Evolutionary conservation across 2,888 invertebrate species (phyloP), one percentile per base, ranked within the genome.

Genomic region (Ormyrus labotus): DNA sequence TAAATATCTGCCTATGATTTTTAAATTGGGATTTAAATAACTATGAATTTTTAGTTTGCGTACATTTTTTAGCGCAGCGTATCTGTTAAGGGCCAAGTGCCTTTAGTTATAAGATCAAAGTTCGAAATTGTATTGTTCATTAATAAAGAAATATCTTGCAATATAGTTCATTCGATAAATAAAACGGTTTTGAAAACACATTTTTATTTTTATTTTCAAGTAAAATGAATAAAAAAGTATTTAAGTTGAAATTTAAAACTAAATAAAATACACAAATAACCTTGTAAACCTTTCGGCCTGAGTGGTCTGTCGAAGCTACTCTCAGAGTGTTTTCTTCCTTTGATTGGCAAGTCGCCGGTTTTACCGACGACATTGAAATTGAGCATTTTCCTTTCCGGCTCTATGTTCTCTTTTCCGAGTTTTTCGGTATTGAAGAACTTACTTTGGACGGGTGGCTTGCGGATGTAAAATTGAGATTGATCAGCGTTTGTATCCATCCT

Each of bases 271-370:
- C 58, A 48, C 50, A 61, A 71, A 64, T 5, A 45, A 80, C 80
- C 80, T 76, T 53, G 75, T 45, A 80, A 34, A 10, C 71, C 80
- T 45, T 58, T 75, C 11, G 48, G 11, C 6, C 71, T 58, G 10
- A 55, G 10, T 6, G 60, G 50, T 51, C 55, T 65, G 53, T 80
- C 75, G 45, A 9, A 71, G 50, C 61, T 71, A 61, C 57, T 61
- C 13, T 71, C 75, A 10, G 19, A 65, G 45, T 13, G 53, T 19
- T 58, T 72, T n/a, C 60, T 60, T 6, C 5, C 19, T 55, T 55
- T 10, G n/a, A 6, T 9, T 0, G 58, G 19, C 9, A 69, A 58
- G 64, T 34, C 19, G 70, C 10, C 51, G 61, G 61, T 57, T 61
- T 78, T 78, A 60, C 53, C 48, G 8, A 51, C 9, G 57, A 45